phyloP scores from a whole-genome alignment of 2,888 invertebrate genomes.

The Athrips mouffetella region DNA sequence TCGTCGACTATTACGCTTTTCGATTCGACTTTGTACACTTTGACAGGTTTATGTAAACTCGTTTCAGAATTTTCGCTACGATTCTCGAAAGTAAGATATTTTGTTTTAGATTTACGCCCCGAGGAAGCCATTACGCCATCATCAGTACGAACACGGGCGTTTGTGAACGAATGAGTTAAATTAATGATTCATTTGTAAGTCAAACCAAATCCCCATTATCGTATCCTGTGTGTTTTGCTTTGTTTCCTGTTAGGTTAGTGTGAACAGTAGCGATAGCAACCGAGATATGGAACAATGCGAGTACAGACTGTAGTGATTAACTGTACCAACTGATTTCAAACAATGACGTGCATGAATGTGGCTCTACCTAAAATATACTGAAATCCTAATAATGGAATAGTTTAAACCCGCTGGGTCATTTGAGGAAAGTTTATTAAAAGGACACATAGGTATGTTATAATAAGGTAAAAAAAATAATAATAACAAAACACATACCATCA shows the following conservation, averaged over 20 bases:
- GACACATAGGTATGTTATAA: neutral
- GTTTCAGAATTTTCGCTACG: conserved; percentile 32
- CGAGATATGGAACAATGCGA: conserved; percentile 37
- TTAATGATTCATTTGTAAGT: conserved; percentile 44
- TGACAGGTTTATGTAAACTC: conserved; percentile 44
- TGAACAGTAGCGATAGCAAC: conserved; percentile 39
- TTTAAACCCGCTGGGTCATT: no score
- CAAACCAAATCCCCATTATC: conserved; percentile 62
- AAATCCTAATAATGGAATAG: neutral
- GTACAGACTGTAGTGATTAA: conserved; percentile 37
- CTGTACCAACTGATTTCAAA: conserved; percentile 26
- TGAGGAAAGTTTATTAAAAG: no score
- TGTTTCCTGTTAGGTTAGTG: conserved; percentile 58
- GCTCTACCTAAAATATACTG: conserved; percentile 4
- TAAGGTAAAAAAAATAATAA: neutral
- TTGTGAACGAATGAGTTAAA: conserved; percentile 31
- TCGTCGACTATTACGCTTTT: conserved; percentile 19
- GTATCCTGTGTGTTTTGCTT: conserved; percentile 46
- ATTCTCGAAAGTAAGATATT: conserved; percentile 52
- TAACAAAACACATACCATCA: conserved; percentile 33
- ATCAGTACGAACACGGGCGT: conserved; percentile 41
- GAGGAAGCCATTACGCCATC: conserved; percentile 18
- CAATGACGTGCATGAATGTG: conserved; percentile 27
- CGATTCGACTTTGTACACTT: conserved; percentile 47
- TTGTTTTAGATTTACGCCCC: conserved; percentile 39